These are phyloP conservation scores for Ectropis crepuscularia DNA, from an alignment of 2,888 invertebrate species.

Conservation along the genomic window DNA sequence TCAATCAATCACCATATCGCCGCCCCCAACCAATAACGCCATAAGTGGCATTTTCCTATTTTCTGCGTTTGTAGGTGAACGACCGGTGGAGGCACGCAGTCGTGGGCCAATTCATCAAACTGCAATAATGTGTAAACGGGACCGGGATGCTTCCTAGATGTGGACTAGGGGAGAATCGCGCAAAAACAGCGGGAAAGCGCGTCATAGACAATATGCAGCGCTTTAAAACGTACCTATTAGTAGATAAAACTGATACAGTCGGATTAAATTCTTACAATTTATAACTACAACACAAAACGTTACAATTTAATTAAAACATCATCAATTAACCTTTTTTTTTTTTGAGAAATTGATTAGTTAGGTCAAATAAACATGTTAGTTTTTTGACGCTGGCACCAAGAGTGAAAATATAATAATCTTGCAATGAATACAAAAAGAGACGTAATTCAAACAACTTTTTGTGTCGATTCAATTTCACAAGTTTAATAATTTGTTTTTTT, in stretches of 20 bases:
- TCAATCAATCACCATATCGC: slow-evolving; percentile 10
- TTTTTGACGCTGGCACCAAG: too few species aligned
- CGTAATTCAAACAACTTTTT: too few species aligned
- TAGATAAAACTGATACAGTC: neutral
- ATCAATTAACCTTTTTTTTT: too few species aligned
- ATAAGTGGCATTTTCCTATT: slow-evolving; percentile 29
- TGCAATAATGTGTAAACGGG: slow-evolving; percentile 74
- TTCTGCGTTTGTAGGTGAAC: slow-evolving; percentile 59
- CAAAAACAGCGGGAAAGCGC: slow-evolving; percentile 58
- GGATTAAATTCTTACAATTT: neutral
- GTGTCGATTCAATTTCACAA: too few species aligned
- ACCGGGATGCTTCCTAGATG: slow-evolving; percentile 66
- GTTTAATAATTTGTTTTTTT: too few species aligned
- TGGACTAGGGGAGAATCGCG: slow-evolving; percentile 60
- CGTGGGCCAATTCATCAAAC: slow-evolving; percentile 74
- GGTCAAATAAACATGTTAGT: too few species aligned
- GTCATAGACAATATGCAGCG: slow-evolving; percentile 53
- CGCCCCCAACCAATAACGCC: slow-evolving; percentile 1
- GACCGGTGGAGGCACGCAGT: slow-evolving; percentile 58
- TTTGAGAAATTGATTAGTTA: too few species aligned
- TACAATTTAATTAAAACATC: too few species aligned
- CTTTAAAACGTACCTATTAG: slow-evolving; percentile 6
- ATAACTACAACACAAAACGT: too few species aligned
- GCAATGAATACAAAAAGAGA: too few species aligned
- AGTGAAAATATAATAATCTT: too few species aligned